A percentile compares a stretch with the other conserved stretches of the same genome.
phyloP scores from a whole-genome alignment of 2,113 vertebrate genomes.

The Meles meles region DNA sequence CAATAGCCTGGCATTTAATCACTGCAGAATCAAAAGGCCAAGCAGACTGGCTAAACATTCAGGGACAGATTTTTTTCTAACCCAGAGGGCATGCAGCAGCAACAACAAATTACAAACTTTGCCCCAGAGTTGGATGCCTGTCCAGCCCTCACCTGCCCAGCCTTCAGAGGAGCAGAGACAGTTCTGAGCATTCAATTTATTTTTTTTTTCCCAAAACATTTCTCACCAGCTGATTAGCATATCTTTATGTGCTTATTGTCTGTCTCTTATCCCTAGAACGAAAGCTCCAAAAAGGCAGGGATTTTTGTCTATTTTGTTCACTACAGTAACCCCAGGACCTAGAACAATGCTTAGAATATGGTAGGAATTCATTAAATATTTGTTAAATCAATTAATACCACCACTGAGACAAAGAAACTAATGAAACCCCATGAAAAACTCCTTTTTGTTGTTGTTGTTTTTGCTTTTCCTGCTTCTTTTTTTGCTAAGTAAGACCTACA shows the following conservation, averaged over 20 bases:
- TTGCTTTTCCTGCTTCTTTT: neutral
- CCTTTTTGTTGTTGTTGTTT: neutral
- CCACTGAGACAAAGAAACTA: neutral
- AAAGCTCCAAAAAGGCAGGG: neutral
- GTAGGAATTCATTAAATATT: neutral
- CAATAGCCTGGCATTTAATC: constrained; percentile 75
- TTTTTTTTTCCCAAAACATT: constrained; percentile 47
- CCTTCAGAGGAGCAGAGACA: neutral
- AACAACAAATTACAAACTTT: constrained; percentile 71
- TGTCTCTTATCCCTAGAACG: neutral
- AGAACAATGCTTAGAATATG: neutral
- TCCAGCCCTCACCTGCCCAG: neutral
- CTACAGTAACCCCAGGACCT: neutral
- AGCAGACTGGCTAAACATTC: constrained; percentile 68
- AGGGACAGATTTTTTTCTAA: constrained; percentile 68
- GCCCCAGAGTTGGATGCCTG: neutral
- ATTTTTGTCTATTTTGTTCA: neutral
- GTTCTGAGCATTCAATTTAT: neutral
- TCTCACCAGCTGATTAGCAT: neutral
- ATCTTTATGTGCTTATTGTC: neutral
- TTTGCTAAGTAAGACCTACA: neutral
- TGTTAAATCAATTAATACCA: neutral
- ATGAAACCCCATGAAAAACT: neutral
- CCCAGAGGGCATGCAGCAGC: constrained; percentile 56
- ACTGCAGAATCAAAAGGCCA: constrained; percentile 76